Evolutionary conservation across 2,888 invertebrate genomes (phyloP), one percentile per base, ranked within the genome.

Genomic region (Dasysyrphus albostriatus): DNA sequence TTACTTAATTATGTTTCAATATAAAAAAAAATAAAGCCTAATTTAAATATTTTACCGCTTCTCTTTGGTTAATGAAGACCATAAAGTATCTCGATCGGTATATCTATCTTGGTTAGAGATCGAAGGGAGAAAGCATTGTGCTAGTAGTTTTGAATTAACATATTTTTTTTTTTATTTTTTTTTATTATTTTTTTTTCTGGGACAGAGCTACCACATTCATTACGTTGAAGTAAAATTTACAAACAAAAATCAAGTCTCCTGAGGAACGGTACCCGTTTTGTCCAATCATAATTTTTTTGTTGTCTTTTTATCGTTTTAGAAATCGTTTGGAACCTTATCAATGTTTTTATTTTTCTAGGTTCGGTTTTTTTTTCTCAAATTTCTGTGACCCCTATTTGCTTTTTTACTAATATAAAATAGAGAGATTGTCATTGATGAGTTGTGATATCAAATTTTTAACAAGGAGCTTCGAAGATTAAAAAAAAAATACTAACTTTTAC

Each of bases 11-110:
- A 80, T 84, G 81, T 84, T 69, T 76, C 76, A 59, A 76, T 84
- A 61, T 61, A 84, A 59, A 80, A 32, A 24, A 24, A 32, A 77
- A 74, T 74, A 77, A 77, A 74, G 58, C 49, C 51, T 63, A 37
- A 85, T 85, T 85, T 85, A 37, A 81, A 84, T 84, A 80, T 84
- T 85, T 85, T 82, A 85, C 82, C 82, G 85, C 85, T 85, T 81
- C 61, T 76, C 70, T 82, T 70, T 77, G 74, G 54, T 70, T 82
- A 85, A 85, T 77, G 82, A 82, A 82, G 75, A 58, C 85, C 74
- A 85, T 77, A 82, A 85, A 82, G 72, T 80, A 84, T 84, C 80
- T 84, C 72, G 65, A 73, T 70, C 59, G 73, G 73, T 69, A 69
- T 49, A 39, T 69, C 47, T 69, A 39, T 67, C 32, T 47, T 29